phyloP scores from a whole-genome alignment of 2,113 vertebrate species.

The Tangachromis dhanisi region DNA sequence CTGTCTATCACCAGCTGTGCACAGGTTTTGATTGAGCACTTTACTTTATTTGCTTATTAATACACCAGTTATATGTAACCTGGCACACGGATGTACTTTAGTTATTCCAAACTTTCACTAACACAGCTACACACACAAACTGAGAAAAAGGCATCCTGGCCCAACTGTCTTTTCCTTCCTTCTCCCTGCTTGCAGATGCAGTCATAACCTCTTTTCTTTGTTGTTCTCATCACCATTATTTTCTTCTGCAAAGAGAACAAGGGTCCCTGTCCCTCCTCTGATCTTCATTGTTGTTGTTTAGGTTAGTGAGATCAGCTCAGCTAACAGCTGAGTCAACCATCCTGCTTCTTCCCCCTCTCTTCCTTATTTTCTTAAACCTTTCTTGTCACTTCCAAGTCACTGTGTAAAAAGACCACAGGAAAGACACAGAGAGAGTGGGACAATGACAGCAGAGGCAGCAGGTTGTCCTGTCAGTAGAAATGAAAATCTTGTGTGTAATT shows the following conservation, averaged over 20 bases:
- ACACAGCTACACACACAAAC: neutral
- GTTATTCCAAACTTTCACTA: neutral
- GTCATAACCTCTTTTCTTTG: neutral
- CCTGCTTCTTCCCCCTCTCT: neutral
- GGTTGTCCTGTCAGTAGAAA: neutral
- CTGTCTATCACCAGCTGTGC: neutral
- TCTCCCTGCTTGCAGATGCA: slow-evolving; percentile 18
- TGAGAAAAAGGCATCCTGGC: neutral
- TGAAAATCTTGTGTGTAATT: neutral
- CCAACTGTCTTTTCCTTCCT: neutral
- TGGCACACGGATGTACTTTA: neutral
- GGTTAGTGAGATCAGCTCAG: slow-evolving; percentile 47
- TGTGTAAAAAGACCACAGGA: slow-evolving; percentile 21
- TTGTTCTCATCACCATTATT: neutral
- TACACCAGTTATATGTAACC: neutral
- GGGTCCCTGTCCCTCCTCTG: slow-evolving; percentile 3
- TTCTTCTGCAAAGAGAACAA: neutral
- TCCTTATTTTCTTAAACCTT: neutral
- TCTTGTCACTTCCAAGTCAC: slow-evolving; percentile 12
- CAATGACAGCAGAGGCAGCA: neutral
- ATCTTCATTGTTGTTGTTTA: slow-evolving; percentile 53
- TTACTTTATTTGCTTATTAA: slow-evolving; percentile 2
- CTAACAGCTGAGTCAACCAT: slow-evolving; percentile 69
- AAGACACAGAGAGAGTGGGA: neutral
- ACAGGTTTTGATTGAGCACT: neutral